phyloP scores from a whole-genome alignment of 2,797 vertebrate species.

The Ambastaia sidthimunki region DNA sequence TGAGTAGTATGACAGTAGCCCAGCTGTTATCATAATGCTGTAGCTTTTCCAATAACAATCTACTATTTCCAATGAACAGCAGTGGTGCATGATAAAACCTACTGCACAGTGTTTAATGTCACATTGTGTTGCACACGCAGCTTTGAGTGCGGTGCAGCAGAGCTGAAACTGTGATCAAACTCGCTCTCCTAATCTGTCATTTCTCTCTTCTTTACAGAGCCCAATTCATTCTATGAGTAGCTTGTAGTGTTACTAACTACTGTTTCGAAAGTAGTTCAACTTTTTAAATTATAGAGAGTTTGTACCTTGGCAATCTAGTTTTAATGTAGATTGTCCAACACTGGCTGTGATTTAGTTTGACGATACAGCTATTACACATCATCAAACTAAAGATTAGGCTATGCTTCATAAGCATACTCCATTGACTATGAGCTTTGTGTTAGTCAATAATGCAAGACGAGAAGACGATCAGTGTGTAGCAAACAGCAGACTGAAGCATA shows the following conservation, averaged over 20 bases:
- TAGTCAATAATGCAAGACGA: not conserved
- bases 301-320: no score
- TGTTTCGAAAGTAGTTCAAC: no score
- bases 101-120: not conserved
- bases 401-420: not conserved
- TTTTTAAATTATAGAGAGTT: no score
- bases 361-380: not conserved
- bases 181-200: no score
- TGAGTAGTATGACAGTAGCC: not conserved
- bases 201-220: no score
- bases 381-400: not conserved
- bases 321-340: not conserved
- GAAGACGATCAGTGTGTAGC: no score
- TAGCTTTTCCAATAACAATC: not conserved
- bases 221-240: no score
- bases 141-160: not conserved
- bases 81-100: not conserved
- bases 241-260: no score
- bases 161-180: no score
- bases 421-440: not conserved
- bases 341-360: no score
- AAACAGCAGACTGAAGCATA: not conserved
- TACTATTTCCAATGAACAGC: not conserved
- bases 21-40: not conserved
- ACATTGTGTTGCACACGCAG: not conserved